These are phyloP conservation scores for Cynaeus angustus DNA, from an alignment of 2,888 invertebrate species.

Conservation along the genomic window DNA sequence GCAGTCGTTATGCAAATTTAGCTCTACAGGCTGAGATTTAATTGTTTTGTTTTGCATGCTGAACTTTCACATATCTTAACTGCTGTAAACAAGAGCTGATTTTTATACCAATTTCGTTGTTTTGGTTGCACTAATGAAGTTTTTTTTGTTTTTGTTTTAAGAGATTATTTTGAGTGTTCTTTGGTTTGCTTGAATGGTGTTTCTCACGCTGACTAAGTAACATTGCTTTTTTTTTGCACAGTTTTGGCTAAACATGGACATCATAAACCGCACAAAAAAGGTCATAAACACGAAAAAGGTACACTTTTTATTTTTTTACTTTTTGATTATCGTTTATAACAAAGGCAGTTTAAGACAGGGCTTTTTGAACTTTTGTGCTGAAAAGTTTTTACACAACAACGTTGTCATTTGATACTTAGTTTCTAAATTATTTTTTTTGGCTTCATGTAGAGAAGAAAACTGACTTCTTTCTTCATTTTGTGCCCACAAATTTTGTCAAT, in stretches of 20 bases:
- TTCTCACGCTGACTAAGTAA: conserved; percentile 44
- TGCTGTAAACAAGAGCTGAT: no score
- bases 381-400: no score
- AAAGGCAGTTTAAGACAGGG: conserved; percentile 24
- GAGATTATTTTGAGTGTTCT: conserved; percentile 13
- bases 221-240: conserved; percentile 55
- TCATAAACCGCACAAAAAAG: conserved; percentile 63
- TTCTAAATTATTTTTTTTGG: no score
- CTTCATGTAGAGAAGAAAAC: no score
- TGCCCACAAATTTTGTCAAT: no score
- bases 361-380: neutral
- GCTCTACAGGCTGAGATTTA: no score
- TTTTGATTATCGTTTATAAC: conserved; percentile 9
- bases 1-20: no score
- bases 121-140: conserved; percentile 2
- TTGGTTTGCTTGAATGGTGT: conserved; percentile 24
- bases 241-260: conserved; percentile 61
- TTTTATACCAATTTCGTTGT: no score
- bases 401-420: no score
- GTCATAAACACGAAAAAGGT: conserved; percentile 62
- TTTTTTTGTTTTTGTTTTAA: conserved; percentile 12
- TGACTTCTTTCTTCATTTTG: no score
- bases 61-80: no score
- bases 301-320: conserved; percentile 50
- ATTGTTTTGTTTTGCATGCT: no score